Evolutionary conservation across 2,113 vertebrate genomes (phyloP), one percentile per base, ranked within the genome.

Genomic region (Osmerus mordax): DNA sequence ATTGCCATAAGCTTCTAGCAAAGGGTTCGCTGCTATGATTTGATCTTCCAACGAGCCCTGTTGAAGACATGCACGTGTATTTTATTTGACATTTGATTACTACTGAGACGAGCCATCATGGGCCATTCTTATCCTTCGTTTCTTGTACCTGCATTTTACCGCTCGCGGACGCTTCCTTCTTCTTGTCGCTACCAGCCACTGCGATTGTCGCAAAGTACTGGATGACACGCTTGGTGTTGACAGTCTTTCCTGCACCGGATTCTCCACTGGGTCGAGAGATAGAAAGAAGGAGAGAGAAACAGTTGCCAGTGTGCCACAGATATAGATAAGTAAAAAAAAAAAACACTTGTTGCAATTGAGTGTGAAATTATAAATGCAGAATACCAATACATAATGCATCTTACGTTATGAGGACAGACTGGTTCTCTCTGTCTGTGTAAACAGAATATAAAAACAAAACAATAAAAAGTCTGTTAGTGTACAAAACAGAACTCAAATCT

Each of bases 181-280:
- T 93, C 70, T 93, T 93, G 0, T 94, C 92, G 0, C 41, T 12
- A 47, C 87, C 86, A 84, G 84, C 88, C n/a, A 88, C 90, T 79
- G 93, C 93, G 91, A 94, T 93, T 89, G 92, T 93, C 81, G 92
- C 93, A 76, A 94, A 94, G 76, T 93, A 94, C 87, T 94, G 92
- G 16, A 64, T 64, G 62, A 64, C 62, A 77, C 91, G 89, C 61
- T 94, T 94, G 0, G 92, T 94, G 72, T 94, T 94, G 79, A 94
- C 93, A 83, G 93, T 94, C 89, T 94, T 94, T 63, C 93, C 93
- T 0, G 93, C 93, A 28, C 93, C 92, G 9, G 62, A 64, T 64
- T 64, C 62, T n/a, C 62, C 62, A 36, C 62, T 64, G 62, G 36
- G 28, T 64, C 16, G 2, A 64, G 2, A 36, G 29, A 9, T 9